These are phyloP conservation scores for Diachasmimorpha longicaudata DNA, from an alignment of 1,140 invertebrate species.

Conservation along the genomic window DNA sequence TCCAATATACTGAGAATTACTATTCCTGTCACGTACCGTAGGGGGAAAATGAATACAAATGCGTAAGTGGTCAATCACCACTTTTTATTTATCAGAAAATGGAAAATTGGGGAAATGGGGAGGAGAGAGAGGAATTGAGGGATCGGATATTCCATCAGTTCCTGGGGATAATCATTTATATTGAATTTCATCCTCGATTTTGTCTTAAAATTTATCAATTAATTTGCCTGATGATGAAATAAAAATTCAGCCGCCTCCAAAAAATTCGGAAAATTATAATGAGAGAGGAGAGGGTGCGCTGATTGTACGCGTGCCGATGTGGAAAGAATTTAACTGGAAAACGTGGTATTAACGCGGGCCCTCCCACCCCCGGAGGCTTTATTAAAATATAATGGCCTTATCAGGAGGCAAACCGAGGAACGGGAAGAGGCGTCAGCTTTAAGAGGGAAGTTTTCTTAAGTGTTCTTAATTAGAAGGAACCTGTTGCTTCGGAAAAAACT, in stretches of 20 bases:
- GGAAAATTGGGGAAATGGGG: too few species aligned
- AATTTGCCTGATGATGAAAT: too few species aligned
- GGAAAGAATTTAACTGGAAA: conserved; percentile 33
- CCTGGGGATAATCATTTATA: too few species aligned
- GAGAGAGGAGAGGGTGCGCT: background rate
- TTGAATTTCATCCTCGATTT: too few species aligned
- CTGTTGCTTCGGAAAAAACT: conserved; percentile 65
- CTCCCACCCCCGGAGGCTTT: conserved; percentile 37
- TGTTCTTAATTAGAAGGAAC: conserved; percentile 66
- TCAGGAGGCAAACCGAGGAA: conserved; percentile 41
- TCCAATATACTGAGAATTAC: too few species aligned
- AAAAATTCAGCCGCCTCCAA: too few species aligned
- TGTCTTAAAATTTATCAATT: too few species aligned
- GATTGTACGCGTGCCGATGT: conserved; percentile 27
- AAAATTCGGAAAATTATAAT: background rate
- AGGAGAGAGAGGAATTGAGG: too few species aligned
- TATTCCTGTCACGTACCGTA: too few species aligned
- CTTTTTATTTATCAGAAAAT: too few species aligned
- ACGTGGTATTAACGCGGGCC: conserved; percentile 8
- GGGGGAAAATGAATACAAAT: too few species aligned
- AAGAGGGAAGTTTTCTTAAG: conserved; percentile 65
- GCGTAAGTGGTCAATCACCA: background rate
- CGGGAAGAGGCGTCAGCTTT: conserved; percentile 59
- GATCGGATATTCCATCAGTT: too few species aligned
- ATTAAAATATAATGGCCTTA: conserved; percentile 60